A percentile compares a stretch with the other conserved stretches of the same genome.
Evolutionary conservation across 2,113 vertebrate genomes (phyloP).

Genomic region (Pluvialis apricaria): DNA sequence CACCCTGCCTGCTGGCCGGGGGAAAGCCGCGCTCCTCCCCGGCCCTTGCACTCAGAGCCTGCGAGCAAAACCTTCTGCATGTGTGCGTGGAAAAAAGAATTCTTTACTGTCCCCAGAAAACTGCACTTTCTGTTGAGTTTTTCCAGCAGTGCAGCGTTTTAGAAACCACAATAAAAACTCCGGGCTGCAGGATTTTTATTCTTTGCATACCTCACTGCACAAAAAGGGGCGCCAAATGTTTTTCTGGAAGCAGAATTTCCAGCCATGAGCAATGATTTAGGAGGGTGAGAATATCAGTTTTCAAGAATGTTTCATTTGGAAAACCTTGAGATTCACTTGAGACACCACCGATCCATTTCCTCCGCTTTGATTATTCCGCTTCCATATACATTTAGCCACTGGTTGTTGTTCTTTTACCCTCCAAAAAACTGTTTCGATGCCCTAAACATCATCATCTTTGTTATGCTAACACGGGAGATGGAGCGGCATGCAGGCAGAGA

Average conservation of each 20-base stretch:
- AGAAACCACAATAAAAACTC: slow-evolving; percentile 47
- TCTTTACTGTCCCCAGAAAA: not conserved
- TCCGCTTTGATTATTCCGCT: not conserved
- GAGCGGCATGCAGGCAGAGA: not conserved
- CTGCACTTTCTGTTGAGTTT: slow-evolving; percentile 3
- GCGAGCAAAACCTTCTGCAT: not conserved
- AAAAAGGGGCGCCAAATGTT: slow-evolving; percentile 15
- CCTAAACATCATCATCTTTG: not conserved
- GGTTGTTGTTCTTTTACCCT: slow-evolving; percentile 25
- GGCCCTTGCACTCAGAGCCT: not conserved
- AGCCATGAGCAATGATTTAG: slow-evolving; percentile 18
- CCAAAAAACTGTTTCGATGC: slow-evolving; percentile 7
- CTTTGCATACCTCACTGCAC: not conserved
- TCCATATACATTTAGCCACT: not conserved
- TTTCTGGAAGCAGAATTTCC: slow-evolving; percentile 45
- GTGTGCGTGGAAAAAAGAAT: not conserved
- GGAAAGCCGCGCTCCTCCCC: not conserved
- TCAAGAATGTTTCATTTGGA: slow-evolving; percentile 37
- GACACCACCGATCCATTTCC: not conserved
- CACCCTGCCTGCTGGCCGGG: not conserved
- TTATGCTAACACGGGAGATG: slow-evolving; percentile 4
- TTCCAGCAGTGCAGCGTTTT: slow-evolving; percentile 5
- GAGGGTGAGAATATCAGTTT: slow-evolving; percentile 25
- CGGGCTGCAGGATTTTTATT: not conserved
- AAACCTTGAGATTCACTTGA: slow-evolving; percentile 18